Evolutionary conservation across 2,113 vertebrate species (phyloP).

Genomic region (Callorhinus ursinus): DNA sequence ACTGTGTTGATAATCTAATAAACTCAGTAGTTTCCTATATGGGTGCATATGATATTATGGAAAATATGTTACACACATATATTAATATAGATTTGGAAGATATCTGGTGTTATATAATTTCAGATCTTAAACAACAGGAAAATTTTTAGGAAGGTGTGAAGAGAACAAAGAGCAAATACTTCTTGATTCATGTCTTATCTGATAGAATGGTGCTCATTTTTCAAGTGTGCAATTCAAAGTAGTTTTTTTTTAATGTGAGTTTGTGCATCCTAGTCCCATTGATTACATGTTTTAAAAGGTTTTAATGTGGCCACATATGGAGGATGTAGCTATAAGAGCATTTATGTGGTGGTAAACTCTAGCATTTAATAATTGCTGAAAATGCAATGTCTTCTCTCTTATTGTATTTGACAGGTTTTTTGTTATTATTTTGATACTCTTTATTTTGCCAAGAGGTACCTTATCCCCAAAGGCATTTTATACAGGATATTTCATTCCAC

Average conservation of each 20-base stretch:
- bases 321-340: constrained; percentile 10
- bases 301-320: constrained; percentile 46
- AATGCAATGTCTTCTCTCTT: constrained; percentile 1
- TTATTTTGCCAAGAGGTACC: constrained; percentile 55
- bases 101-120: not conserved
- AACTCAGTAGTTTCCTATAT: not conserved
- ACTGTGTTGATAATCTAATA: not conserved
- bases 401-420: constrained; percentile 49
- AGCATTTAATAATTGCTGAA: constrained; percentile 61
- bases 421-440: constrained; percentile 57
- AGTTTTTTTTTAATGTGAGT: not conserved
- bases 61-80: not conserved
- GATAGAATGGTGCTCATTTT: constrained; percentile 10
- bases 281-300: constrained; percentile 47
- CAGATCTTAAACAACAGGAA: not conserved
- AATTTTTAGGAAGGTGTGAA: not conserved
- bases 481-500: constrained; percentile 47
- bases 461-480: constrained; percentile 43
- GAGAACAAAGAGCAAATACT: not conserved
- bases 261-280: constrained; percentile 62
- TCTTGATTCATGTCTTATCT: constrained; percentile 3
- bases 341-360: constrained; percentile 34
- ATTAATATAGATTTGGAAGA: not conserved
- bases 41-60: not conserved
- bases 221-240: not conserved